Evolutionary conservation across 2,797 vertebrate species (phyloP), one percentile per base, ranked within the genome.

Genomic region (Rhabdomys pumilio): DNA sequence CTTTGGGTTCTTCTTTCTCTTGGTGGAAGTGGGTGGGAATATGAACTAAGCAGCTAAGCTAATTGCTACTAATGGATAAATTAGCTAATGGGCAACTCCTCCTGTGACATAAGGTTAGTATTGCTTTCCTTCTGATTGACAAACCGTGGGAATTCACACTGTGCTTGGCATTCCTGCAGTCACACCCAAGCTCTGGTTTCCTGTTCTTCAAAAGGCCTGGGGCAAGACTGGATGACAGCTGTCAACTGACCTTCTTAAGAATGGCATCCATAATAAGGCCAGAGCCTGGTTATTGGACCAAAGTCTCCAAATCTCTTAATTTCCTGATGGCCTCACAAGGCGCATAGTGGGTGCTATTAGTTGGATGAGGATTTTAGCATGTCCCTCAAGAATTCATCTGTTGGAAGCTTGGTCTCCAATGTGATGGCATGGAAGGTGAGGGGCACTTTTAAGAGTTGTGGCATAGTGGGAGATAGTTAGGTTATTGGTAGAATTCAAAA

Each of bases 131-230:
- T 93, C 63, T 44, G 38, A 96, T 92, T 96, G 59, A 85, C 94
- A 93, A 94, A 95, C 11, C 44, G n/a, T 84, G 96, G 92, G 41
- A 84, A 96, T 97, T 96, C 72, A 92, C 72, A 53, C 10, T 6
- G 10, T 41, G n/a, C 8, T 34, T 59, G 15, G 47, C 3, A 8
- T 87, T n/a, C 63, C 79, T 89, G 41, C 19, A 75, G 38, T 38
- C 50, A 72, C 4, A 86, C 57, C 14, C 47, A 41, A 13, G 47
- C 47, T 61, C 38, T 29, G 72, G 26, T 76, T 90, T 82, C 76
- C 72, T 61, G 53, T 26, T 81, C 38, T 94, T 65, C 76, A 79
- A 29, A 65, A 1, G 50, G 50, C 61, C 47, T 2, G 0, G 12
- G 19, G 41, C 15, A 65, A 83, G 76, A 69, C 55, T 87, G 84